phyloP scores from a whole-genome alignment of 2,113 vertebrate species.

The Malurus alboscapulatus region DNA sequence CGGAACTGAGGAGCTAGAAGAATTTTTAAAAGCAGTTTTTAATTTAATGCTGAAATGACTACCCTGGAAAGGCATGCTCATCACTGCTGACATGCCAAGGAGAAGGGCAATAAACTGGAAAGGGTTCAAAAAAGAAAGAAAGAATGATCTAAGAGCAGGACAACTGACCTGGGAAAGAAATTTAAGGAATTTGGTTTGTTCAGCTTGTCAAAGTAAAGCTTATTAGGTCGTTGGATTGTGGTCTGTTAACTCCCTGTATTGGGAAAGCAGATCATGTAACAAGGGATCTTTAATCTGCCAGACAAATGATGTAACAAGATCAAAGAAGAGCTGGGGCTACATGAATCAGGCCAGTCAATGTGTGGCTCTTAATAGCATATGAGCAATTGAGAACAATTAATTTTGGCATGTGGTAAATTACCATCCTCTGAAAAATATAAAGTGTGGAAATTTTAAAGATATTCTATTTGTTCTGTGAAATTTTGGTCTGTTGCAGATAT shows the following conservation, averaged over 20 bases:
- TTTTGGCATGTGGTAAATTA: not conserved
- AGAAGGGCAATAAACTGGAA: not conserved
- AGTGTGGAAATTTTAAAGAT: not conserved
- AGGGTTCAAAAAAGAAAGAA: not conserved
- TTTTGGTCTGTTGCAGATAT: not conserved
- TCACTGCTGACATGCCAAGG: not conserved
- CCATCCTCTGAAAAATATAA: not conserved
- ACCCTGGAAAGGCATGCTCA: not conserved
- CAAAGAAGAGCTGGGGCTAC: conserved; percentile 14
- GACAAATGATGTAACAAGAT: conserved; percentile 22
- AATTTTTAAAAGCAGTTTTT: not conserved
- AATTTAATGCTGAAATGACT: not conserved
- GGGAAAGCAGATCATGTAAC: conserved; percentile 19
- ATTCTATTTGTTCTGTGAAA: not conserved
- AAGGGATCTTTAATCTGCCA: conserved; percentile 19
- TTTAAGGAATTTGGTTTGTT: not conserved
- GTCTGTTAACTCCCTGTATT: not conserved
- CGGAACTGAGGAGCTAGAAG: not conserved
- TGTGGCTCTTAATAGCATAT: not conserved
- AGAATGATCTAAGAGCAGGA: not conserved
- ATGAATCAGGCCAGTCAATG: not conserved
- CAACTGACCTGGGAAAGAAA: not conserved
- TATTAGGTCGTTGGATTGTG: not conserved
- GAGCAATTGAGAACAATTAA: not conserved
- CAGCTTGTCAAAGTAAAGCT: not conserved